Percentiles rank a stretch among this genome's conserved stretches.
phyloP scores from a whole-genome alignment of 53 echinoderm and acorn worm genomes.

The Luidia sarsii region DNA sequence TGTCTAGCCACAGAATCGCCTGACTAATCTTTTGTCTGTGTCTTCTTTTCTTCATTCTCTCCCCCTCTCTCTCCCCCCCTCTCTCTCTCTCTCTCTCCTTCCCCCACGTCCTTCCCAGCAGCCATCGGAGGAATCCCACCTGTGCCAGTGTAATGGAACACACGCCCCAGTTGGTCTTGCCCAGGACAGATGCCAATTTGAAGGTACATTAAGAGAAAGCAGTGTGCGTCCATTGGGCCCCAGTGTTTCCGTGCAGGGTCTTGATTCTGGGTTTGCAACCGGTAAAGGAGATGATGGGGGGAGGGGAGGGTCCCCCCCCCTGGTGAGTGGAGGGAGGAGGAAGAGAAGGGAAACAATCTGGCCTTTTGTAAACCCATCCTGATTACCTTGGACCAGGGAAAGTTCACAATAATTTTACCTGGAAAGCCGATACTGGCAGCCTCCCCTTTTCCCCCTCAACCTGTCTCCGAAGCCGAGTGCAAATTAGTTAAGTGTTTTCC shows the following conservation, averaged over 20 bases:
- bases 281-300: too few species aligned
- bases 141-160: conserved; percentile 42
- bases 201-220: too few species aligned
- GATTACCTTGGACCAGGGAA: too few species aligned
- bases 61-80: not conserved
- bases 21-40: not conserved
- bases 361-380: too few species aligned
- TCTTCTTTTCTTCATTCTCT: not conserved
- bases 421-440: not conserved
- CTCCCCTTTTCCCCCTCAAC: too few species aligned
- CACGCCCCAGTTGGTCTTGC: conserved; percentile 65
- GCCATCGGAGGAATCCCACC: conserved; percentile 28
- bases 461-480: conserved; percentile 22
- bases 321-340: too few species aligned
- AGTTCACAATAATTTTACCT: not conserved
- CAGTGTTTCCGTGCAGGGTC: too few species aligned
- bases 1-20: not conserved
- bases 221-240: too few species aligned
- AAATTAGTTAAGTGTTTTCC: conserved; percentile 50
- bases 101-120: not conserved
- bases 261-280: too few species aligned
- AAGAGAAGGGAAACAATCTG: too few species aligned
- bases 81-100: not conserved
- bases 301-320: too few species aligned
- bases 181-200: conserved; percentile 77